Evolutionary conservation across 2,797 vertebrate genomes (phyloP).

Genomic region (Threskiornis aethiopicus): DNA sequence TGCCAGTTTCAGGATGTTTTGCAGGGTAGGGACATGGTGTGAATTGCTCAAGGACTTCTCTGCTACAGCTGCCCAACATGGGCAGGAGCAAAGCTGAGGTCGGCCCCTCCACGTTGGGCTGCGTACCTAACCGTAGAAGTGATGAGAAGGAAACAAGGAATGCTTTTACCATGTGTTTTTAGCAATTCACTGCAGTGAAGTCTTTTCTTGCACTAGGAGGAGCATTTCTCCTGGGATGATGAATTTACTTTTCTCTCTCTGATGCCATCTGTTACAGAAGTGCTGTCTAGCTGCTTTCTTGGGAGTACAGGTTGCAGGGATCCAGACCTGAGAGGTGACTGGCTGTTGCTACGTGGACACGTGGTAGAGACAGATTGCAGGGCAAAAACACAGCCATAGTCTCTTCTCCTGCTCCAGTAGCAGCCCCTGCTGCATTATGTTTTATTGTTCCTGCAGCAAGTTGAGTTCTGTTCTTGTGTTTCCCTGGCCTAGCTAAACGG

Average conservation of each 20-base stretch:
- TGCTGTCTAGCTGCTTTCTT: neutral
- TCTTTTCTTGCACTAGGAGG: neutral
- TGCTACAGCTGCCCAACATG: neutral
- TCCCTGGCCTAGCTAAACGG: neutral
- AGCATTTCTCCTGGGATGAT: neutral
- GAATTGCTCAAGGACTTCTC: neutral
- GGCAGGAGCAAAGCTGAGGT: neutral
- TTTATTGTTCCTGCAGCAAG: neutral
- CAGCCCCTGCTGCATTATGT: neutral
- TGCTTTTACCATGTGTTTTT: neutral
- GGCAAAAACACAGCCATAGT: neutral
- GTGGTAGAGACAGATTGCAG: neutral
- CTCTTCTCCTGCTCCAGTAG: neutral
- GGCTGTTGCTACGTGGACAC: rapidly evolving
- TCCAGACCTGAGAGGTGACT: neutral
- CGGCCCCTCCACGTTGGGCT: neutral
- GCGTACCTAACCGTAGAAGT: neutral
- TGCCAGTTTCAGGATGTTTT: neutral
- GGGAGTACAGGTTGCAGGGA: neutral
- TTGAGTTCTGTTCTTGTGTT: neutral
- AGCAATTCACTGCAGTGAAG: neutral
- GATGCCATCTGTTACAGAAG: neutral
- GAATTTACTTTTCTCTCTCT: neutral
- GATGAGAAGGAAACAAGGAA: neutral
- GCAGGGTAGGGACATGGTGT: neutral